Base-by-base conservation (phyloP, 2,888 invertebrate genomes). In the Ferrisia virgata region DNA sequence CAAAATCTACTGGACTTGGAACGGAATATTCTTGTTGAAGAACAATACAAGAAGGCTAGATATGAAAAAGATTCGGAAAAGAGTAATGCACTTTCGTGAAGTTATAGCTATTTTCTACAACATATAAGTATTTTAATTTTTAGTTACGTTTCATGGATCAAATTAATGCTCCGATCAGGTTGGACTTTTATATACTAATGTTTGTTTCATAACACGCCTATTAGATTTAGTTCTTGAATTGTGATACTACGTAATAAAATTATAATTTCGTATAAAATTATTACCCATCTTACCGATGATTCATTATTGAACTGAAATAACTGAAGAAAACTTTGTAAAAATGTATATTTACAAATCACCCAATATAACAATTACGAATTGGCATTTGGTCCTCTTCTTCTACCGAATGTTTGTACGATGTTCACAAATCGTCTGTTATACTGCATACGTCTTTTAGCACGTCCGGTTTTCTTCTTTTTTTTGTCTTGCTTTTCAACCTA, bases 401-500 rank as follows among this genome's bases (percentile, higher is more conserved):
- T 95, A 88, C 98, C 97, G 90, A 96, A 98, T 86, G 95, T 94
- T 89, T 96, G 95, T 3, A 98, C 98, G 88, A 98, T 96, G 89
- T 98, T 98, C 86, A 99, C 97, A 89, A 98, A 99, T 88, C 99
- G 92, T 87, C 98, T 93, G 91, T 99, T 99, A 93, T 99, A 99
- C 89, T 99, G 99, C 89, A 98, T 96, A 88, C 99, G 94, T 88
- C 99, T 93, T 92, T 99, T 99, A 86, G 99, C 98, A 89, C 99
- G 95, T 83, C 99, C 99, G 58, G 98, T 98, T 93, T 96, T 98
- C 94, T 97, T 97, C 93, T 99, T 99, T 89, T 96, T 98, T 91
- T 98, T 99, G 88, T 99, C 99, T 89, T 97, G 96, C 89, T 98
- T 98, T 87, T 99, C 99, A 86, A n/a, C 86, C 86, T 85, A 78